Base-by-base conservation (phyloP, 2,888 invertebrate genomes). In the Scrobipalpa costella region DNA sequence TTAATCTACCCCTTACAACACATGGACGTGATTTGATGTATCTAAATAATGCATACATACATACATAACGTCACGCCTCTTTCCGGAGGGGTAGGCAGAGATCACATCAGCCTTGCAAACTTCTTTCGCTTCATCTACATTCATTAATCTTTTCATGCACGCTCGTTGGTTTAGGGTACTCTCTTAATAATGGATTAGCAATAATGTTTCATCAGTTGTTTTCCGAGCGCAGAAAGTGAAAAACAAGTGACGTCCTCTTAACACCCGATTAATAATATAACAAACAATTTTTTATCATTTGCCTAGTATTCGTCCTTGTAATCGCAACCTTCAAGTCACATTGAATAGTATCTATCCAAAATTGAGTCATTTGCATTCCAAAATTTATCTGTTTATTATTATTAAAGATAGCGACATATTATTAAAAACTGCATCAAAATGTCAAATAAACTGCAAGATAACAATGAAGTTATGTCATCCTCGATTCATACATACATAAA, bases 301-400 rank as follows among this genome's bases (percentile, higher is more conserved):
- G 15, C 44, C n/a, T 7, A 44, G 44, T 15, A 44, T 44, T 15
- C 6, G 44, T 44, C n/a, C 44, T 44, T 44, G 44, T 44, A 44
- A 44, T 15, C 40, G 44, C 44, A 15, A 44, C 44, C 44, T 3
- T 5, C n/a, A n/a, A n/a, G 44, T 44, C 44, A 44, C 44, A 44
- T 44, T 44, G 44, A 44, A 44, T 3, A 15, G 44, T 44, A n/a
- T 15, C 44, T 44, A 15, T 44, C n/a, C 15, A 5, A 44, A 44
- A 44, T 44, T 44, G 44, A 44, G 15, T 44, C 44, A 44, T 44
- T 44, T 44, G 44, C 44, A 44, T 44, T 44, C n/a, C 44, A 44
- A 44, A n/a, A 44, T 15, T 44, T 15, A 44, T 44, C 44, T 15
- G 15, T 44, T 44, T 44, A 44, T 44, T 44, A 15, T 44, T 44